Evolutionary conservation across 1,140 invertebrate genomes (phyloP), one percentile per base, ranked within the genome.

Genomic region (Drosophila burlai): DNA sequence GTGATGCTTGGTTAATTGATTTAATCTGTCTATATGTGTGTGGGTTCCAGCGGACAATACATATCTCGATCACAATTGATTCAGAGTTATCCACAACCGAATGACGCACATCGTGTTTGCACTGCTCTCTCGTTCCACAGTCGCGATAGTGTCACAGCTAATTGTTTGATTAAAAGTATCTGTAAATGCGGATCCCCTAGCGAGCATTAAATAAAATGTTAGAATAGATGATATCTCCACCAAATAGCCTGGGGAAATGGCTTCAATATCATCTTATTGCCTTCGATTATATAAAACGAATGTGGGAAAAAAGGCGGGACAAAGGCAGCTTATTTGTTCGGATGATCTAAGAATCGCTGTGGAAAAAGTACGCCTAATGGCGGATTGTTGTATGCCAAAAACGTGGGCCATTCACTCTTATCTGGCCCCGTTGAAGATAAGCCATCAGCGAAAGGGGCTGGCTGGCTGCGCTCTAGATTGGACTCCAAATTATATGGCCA

Each of bases 401-500:
- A 72, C 43, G 65, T 31, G 66, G 38, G n/a, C 49, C 11, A 26
- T 59, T 49, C 34, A 38, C 36, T 47, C 71, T 74, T 74, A 74
- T 74, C 71, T 61, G 15, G 67, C 40, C 52, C 69, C 36, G n/a
- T 29, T 34, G 16, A 31, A 45, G 71, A 74, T 74, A 74, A 74
- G 71, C 71, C 71, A 74, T 74, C 71, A 38, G 47, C 15, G 38
- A 54, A 36, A 69, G 47, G 64, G 24, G 34, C 52, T 55, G 34
- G 36, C 34, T 21, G 52, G 43, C 34, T n/a, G 45, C n/a, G 67
- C 54, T 49, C 38, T 50, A 74, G 67, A 74, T 74, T 73, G 55
- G 67, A 38, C 46, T 61, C 71, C 4, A 74, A 74, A 74, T 74
- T 74, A 74, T 74, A 74, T 74, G 68, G 68, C 34, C 29, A 24